phyloP scores from a whole-genome alignment of 2,797 vertebrate genomes.

The Eupleurogrammus muticus region DNA sequence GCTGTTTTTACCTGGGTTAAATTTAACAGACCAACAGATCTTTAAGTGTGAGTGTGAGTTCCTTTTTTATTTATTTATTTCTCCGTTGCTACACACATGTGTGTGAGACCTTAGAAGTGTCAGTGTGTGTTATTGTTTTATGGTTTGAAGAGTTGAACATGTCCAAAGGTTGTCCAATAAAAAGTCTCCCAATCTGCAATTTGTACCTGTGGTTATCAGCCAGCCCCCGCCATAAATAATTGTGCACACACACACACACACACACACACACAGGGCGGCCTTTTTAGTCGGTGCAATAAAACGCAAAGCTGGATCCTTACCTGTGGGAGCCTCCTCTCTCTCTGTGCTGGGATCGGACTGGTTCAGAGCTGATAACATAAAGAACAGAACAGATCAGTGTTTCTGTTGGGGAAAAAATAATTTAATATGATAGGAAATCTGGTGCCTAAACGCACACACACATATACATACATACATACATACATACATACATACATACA shows the following conservation, averaged over 20 bases:
- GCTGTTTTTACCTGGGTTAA: background rate
- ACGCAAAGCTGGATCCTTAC: conserved; percentile 17
- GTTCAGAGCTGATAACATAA: conserved; percentile 6
- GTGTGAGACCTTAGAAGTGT: conserved; percentile 51
- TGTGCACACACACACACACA: conserved; percentile 10
- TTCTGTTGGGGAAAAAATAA: conserved; percentile 17
- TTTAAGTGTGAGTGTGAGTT: conserved; percentile 35
- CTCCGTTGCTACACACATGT: no score
- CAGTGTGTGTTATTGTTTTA: conserved; percentile 71
- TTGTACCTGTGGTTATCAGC: conserved; percentile 75
- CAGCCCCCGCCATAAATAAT: conserved; percentile 32
- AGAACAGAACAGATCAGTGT: conserved; percentile 19
- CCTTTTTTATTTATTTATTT: no score
- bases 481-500: no score
- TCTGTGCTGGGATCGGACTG: conserved; percentile 9
- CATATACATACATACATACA: no score
- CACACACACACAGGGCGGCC: background rate
- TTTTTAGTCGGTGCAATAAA: conserved; percentile 33
- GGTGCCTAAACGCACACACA: no score
- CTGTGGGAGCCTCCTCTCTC: background rate
- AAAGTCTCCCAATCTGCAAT: conserved; percentile 80
- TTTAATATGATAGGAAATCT: background rate
- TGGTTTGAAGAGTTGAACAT: conserved; percentile 58
- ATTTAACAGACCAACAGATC: background rate
- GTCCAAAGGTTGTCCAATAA: conserved; percentile 83